Evolutionary conservation across 92 coral and sea anemone genomes (phyloP).

Genomic region (Parazoanthus swiftii): DNA sequence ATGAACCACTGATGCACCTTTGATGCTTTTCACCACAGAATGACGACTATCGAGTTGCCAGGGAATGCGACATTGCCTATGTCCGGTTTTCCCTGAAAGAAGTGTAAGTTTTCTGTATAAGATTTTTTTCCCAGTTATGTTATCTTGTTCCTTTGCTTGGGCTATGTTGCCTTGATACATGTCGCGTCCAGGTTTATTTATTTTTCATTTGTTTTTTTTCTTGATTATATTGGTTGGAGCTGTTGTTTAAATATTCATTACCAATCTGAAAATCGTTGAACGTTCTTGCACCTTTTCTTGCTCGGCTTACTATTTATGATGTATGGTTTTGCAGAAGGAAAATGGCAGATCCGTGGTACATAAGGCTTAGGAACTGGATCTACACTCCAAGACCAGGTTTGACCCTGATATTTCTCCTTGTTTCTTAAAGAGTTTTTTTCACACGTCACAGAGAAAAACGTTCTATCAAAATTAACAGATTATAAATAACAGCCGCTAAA

Average conservation of each 20-base stretch:
- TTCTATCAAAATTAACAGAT: too few relatives aligned
- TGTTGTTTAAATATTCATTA: too few relatives aligned
- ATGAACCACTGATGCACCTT: neutral
- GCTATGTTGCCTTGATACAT: neutral
- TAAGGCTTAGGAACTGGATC: slow-evolving; percentile 2
- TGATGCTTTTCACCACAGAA: neutral
- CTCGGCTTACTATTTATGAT: neutral
- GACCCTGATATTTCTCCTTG: neutral
- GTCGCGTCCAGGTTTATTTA: neutral
- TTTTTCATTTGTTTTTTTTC: too few relatives aligned
- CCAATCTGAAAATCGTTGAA: too few relatives aligned
- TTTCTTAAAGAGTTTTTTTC: neutral
- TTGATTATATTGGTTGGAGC: too few relatives aligned
- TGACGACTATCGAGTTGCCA: slow-evolving; percentile 9
- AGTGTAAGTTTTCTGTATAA: neutral
- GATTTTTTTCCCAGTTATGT: neutral
- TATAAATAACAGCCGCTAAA: too few relatives aligned
- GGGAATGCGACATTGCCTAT: neutral
- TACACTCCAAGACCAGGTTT: slow-evolving; percentile 5
- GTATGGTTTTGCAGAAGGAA: neutral
- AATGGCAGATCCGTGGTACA: neutral
- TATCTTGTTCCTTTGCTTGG: neutral
- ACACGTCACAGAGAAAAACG: too few relatives aligned
- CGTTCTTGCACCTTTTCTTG: neutral
- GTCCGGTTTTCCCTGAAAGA: neutral